Conservation (phyloP, 2,797 vertebrate species). For the Poecilia wingei region DNA sequence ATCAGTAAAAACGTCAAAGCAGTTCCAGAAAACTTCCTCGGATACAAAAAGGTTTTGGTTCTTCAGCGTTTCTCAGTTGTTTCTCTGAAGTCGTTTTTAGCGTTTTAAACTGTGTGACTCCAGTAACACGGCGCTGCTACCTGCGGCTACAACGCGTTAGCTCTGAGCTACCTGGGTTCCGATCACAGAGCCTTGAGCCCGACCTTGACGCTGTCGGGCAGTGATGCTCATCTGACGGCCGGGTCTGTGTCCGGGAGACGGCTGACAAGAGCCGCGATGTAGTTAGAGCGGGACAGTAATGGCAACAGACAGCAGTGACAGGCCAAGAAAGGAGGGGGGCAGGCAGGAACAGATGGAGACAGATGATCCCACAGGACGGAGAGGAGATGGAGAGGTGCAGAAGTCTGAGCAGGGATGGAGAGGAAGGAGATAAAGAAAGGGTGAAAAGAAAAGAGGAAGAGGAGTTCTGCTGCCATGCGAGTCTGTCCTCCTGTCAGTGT, state of each 20-base stretch:
- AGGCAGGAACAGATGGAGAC: conserved; percentile 68
- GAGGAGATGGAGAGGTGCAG: conserved; percentile 39
- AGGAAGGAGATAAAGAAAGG: conserved; percentile 8
- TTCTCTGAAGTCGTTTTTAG: background rate
- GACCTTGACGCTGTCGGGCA: conserved; percentile 58
- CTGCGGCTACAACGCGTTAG: background rate
- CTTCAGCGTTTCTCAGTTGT: background rate
- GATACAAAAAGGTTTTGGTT: background rate
- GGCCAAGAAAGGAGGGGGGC: conserved; percentile 49
- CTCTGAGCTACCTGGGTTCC: conserved; percentile 38
- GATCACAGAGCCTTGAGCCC: conserved; percentile 36
- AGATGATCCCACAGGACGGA: conserved; percentile 60
- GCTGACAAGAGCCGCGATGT: conserved; percentile 66
- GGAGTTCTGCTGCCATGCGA: conserved; percentile 31
- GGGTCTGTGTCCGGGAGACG: conserved; percentile 57
- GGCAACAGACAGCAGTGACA: conserved; percentile 69
- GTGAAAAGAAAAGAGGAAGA: conserved; percentile 13
- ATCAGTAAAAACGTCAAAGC: background rate
- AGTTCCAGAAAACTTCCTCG: background rate
- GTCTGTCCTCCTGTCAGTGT: conserved; percentile 1
- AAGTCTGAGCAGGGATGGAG: conserved; percentile 7
- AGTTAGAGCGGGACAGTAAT: conserved; percentile 67
- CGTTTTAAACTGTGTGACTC: background rate
- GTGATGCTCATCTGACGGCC: conserved; percentile 45
- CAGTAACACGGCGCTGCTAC: background rate